A percentile compares a stretch with the other conserved stretches of the same genome.
Conservation (phyloP, 2,888 invertebrate genomes). For the Pyrrhia umbra region DNA sequence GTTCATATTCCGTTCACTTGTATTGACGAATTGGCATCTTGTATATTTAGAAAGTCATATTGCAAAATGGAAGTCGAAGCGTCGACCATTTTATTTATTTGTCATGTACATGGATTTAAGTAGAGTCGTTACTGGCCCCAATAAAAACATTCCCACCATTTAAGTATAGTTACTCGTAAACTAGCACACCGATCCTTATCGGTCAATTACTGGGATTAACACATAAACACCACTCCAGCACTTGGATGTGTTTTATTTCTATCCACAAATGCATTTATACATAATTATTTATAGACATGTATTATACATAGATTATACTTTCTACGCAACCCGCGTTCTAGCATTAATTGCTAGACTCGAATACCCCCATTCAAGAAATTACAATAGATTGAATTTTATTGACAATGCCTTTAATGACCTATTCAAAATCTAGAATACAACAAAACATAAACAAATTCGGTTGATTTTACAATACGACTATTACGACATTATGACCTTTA, state of each 20-base stretch:
- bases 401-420: slow-evolving; percentile 1
- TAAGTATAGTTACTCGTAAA: slow-evolving; percentile 26
- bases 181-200: slow-evolving; percentile 60
- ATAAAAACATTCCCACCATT: slow-evolving; percentile 48
- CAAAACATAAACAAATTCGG: not conserved
- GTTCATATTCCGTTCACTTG: not conserved
- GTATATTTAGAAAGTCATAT: slow-evolving; percentile 48
- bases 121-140: slow-evolving; percentile 40
- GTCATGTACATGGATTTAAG: slow-evolving; percentile 14
- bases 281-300: too few species aligned
- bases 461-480: not conserved
- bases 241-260: slow-evolving; percentile 24
- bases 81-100: slow-evolving; percentile 34
- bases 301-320: too few species aligned
- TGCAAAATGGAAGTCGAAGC: slow-evolving; percentile 19
- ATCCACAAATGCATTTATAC: slow-evolving; percentile 11
- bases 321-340: too few species aligned
- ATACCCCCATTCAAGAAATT: slow-evolving; percentile 7
- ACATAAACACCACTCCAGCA: slow-evolving; percentile 29
- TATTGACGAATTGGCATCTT: slow-evolving; percentile 11
- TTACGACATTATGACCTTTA: too few species aligned
- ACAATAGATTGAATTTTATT: slow-evolving; percentile 11
- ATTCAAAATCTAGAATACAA: slow-evolving; percentile 2
- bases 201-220: slow-evolving; percentile 57
- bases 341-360: too few species aligned